Evolutionary conservation across 2,888 invertebrate species (phyloP).

Genomic region (Rhamphomyia laevipes): DNA sequence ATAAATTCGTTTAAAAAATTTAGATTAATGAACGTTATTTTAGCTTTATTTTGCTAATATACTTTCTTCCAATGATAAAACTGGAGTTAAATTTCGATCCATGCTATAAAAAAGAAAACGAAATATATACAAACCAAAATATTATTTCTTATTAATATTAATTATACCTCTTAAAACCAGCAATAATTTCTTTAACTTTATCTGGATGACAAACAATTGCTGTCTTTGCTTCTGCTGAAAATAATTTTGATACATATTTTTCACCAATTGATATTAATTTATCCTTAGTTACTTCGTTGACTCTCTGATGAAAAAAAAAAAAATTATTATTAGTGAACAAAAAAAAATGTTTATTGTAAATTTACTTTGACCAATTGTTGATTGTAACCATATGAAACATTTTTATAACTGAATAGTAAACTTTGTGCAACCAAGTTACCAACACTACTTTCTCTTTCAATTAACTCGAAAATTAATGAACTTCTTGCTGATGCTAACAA

Average conservation of each 20-base stretch:
- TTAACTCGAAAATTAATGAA: slow-evolving; percentile 76
- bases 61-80: slow-evolving; percentile 12
- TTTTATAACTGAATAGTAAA: slow-evolving; percentile 58
- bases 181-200: slow-evolving; percentile 41
- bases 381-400: slow-evolving; percentile 53
- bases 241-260: slow-evolving; percentile 58
- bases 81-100: slow-evolving; percentile 9
- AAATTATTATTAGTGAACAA: background rate
- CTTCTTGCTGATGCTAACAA: slow-evolving; percentile 74
- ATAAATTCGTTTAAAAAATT: too few species aligned
- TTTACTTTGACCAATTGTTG: slow-evolving; percentile 12
- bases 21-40: too few species aligned
- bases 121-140: too few species aligned
- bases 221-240: slow-evolving; percentile 50
- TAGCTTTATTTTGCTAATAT: slow-evolving; percentile 11
- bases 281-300: slow-evolving; percentile 49
- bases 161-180: slow-evolving; percentile 12
- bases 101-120: slow-evolving; percentile 25
- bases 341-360: background rate
- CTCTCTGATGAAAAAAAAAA: slow-evolving; percentile 38
- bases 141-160: too few species aligned
- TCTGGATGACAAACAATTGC: slow-evolving; percentile 66
- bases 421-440: slow-evolving; percentile 61
- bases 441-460: slow-evolving; percentile 68
- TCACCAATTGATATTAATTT: slow-evolving; percentile 54